Evolutionary conservation across 2,888 invertebrate genomes (phyloP).

Genomic region (Athalia rosae): DNA sequence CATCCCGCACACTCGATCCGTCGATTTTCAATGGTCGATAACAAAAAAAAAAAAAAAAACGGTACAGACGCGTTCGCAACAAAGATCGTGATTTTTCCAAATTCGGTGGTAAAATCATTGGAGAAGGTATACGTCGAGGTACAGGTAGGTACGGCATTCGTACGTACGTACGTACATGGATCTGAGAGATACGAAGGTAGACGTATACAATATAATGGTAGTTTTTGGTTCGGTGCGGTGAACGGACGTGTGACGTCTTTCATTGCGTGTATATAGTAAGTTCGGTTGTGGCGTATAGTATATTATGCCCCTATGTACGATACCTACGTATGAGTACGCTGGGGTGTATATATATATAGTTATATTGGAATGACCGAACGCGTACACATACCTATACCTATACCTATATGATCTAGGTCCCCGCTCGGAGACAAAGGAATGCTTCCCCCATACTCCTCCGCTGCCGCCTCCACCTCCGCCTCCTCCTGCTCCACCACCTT

Average conservation of each 20-base stretch:
- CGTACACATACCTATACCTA: constrained; percentile 28
- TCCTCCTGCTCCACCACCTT: constrained; percentile 58
- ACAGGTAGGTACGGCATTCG: background rate
- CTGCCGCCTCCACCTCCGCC: constrained; percentile 64
- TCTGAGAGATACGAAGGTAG: background rate
- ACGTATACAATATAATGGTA: background rate
- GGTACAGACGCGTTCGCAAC: background rate
- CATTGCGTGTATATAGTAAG: background rate
- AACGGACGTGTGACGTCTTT: background rate
- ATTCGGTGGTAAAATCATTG: background rate
- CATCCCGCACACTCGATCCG: background rate
- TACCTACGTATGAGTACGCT: constrained; percentile 9
- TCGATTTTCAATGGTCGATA: background rate
- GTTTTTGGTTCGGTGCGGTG: background rate
- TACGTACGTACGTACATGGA: background rate
- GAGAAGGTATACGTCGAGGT: background rate
- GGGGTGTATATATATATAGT: background rate
- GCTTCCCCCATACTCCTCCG: constrained; percentile 56
- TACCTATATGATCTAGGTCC: constrained; percentile 59
- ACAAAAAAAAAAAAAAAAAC: no score
- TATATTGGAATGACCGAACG: constrained; percentile 16
- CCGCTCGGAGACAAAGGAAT: constrained; percentile 72
- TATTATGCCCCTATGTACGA: background rate
- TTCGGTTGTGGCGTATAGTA: no score
- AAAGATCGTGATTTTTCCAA: background rate